Conservation (phyloP, 2,113 vertebrate species). For the Nipponia nippon region DNA sequence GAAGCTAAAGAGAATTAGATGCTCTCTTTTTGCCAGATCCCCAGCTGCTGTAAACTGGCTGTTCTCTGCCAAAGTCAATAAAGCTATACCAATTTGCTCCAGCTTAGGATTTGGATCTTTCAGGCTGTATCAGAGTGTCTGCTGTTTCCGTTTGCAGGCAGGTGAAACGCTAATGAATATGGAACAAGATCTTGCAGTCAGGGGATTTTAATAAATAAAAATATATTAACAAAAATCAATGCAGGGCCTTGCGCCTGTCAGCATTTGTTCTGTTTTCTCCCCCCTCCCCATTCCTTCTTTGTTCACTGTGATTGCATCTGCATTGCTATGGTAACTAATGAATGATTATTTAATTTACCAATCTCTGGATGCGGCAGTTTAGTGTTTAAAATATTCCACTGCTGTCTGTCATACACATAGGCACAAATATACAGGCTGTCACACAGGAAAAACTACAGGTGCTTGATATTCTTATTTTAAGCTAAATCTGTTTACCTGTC, state of each 20-base stretch:
- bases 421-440: background rate
- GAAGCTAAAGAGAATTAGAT: background rate
- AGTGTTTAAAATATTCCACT: constrained; percentile 24
- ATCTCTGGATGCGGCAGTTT: background rate
- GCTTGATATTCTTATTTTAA: constrained; percentile 2
- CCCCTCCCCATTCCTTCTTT: background rate
- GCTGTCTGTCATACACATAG: background rate
- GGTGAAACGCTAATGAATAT: background rate
- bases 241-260: background rate
- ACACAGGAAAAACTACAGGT: background rate
- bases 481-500: background rate
- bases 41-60: background rate
- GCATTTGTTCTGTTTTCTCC: background rate
- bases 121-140: background rate
- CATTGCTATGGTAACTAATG: constrained; percentile 52
- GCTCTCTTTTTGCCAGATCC: background rate
- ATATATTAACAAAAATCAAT: background rate
- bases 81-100: background rate
- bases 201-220: constrained; percentile 9
- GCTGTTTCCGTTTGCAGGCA: background rate
- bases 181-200: background rate
- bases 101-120: background rate
- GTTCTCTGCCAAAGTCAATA: background rate
- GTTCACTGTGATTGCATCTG: constrained; percentile 5
- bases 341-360: constrained; percentile 58